Conservation (phyloP, 2,113 vertebrate species). For the Parus major region DNA sequence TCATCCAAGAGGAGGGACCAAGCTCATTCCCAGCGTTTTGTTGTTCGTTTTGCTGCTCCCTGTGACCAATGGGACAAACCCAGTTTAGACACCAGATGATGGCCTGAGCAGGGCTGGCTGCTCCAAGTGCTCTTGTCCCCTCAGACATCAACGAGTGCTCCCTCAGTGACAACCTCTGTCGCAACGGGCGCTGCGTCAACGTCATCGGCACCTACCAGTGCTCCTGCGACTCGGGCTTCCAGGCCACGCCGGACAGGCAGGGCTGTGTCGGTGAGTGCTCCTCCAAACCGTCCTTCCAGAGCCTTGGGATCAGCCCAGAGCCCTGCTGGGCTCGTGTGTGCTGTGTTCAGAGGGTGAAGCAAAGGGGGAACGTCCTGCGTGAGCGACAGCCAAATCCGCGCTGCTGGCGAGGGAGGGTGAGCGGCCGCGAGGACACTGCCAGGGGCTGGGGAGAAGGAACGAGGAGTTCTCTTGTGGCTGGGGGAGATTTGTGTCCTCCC, state of each 20-base stretch:
- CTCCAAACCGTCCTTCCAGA: fast-evolving
- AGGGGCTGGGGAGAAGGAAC: too few relatives aligned
- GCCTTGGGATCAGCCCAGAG: fast-evolving
- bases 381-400: fast-evolving
- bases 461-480: background rate
- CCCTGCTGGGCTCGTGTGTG: background rate
- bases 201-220: constrained; percentile 91
- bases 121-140: background rate
- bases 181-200: constrained; percentile 87
- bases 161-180: constrained; percentile 87
- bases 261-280: constrained; percentile 86
- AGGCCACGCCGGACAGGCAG: constrained; percentile 82
- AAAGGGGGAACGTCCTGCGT: fast-evolving
- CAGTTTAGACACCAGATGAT: background rate
- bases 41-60: background rate
- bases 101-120: background rate
- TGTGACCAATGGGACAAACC: background rate
- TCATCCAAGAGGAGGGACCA: background rate
- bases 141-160: constrained; percentile 91
- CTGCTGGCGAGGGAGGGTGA: background rate
- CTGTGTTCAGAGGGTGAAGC: background rate
- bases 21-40: background rate
- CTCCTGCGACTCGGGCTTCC: constrained; percentile 87
- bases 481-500: background rate
- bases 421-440: background rate